These are phyloP conservation scores for Drosophila greeni DNA, from an alignment of 2,888 invertebrate genomes.

Conservation along the genomic window DNA sequence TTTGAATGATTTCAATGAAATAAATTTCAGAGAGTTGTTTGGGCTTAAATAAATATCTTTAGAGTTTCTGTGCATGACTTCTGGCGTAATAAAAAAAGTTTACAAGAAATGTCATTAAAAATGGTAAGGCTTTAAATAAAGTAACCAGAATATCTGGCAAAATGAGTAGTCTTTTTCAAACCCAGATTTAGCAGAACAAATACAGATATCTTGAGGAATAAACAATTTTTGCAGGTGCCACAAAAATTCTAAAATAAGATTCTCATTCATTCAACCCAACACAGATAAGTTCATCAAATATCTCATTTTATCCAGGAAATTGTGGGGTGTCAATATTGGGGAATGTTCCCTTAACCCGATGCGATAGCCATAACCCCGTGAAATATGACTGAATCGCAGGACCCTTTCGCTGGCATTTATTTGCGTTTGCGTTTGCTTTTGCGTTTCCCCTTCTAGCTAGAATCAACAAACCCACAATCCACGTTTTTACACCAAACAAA, in stretches of 20 bases:
- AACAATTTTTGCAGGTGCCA: constrained; percentile 1
- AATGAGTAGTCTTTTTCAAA: background rate
- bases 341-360: constrained; percentile 2
- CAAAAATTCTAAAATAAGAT: constrained; percentile 2
- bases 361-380: constrained; percentile 6
- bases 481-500: constrained; percentile 28
- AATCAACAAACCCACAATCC: constrained; percentile 27
- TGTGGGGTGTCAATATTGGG: constrained; percentile 18
- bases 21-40: background rate
- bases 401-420: constrained; percentile 4
- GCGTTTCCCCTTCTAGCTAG: constrained; percentile 15
- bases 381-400: constrained; percentile 20
- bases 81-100: background rate
- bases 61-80: background rate
- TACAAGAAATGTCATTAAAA: background rate
- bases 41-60: background rate
- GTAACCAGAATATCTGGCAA: background rate
- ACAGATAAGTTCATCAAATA: constrained; percentile 8
- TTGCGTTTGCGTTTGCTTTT: constrained; percentile 13
- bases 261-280: background rate
- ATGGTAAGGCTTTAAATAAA: no score
- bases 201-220: background rate
- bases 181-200: background rate
- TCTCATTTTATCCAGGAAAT: constrained; percentile 14
- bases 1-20: background rate